These are phyloP conservation scores for Conus canariensis DNA, from an alignment of 2,888 invertebrate genomes.

Conservation along the genomic window DNA sequence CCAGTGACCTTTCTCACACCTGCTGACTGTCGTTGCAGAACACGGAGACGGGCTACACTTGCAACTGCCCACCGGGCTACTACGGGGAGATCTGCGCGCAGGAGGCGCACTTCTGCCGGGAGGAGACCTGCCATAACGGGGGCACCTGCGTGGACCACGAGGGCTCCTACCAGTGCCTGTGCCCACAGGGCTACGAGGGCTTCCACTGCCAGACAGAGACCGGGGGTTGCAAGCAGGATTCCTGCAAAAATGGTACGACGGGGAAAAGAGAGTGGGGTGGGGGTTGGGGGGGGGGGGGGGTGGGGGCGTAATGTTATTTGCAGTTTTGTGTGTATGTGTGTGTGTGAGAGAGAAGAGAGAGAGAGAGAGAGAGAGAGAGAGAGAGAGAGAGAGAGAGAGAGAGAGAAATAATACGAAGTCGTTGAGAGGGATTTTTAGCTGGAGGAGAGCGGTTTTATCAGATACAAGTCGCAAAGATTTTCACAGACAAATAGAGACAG, in stretches of 20 bases:
- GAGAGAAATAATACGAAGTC: background rate
- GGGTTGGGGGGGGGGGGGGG: too few relatives aligned
- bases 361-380: too few relatives aligned
- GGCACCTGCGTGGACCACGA: conserved; percentile 73
- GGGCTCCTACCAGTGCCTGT: conserved; percentile 86
- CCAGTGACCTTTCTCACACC: too few relatives aligned
- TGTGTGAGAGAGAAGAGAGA: too few relatives aligned
- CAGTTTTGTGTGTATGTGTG: background rate
- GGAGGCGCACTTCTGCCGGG: conserved; percentile 86
- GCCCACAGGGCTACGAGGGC: conserved; percentile 91
- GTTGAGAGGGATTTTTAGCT: background rate
- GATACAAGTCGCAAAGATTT: too few relatives aligned
- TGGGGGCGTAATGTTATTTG: background rate
- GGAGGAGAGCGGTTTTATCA: too few relatives aligned
- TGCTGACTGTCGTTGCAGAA: conserved; percentile 54
- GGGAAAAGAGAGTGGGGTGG: too few relatives aligned
- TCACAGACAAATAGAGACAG: too few relatives aligned
- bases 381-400: too few relatives aligned
- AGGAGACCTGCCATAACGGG: conserved; percentile 90
- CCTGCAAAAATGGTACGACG: conserved; percentile 81
- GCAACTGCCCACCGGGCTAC: conserved; percentile 92
- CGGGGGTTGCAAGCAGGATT: conserved; percentile 78
- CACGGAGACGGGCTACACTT: conserved; percentile 82
- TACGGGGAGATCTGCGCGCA: conserved; percentile 91
- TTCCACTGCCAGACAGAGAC: conserved; percentile 84